Percentiles rank a stretch among this genome's conserved stretches.
These are phyloP conservation scores for Abrostola triplasia DNA, from an alignment of 2,888 invertebrate species.

Conservation along the genomic window DNA sequence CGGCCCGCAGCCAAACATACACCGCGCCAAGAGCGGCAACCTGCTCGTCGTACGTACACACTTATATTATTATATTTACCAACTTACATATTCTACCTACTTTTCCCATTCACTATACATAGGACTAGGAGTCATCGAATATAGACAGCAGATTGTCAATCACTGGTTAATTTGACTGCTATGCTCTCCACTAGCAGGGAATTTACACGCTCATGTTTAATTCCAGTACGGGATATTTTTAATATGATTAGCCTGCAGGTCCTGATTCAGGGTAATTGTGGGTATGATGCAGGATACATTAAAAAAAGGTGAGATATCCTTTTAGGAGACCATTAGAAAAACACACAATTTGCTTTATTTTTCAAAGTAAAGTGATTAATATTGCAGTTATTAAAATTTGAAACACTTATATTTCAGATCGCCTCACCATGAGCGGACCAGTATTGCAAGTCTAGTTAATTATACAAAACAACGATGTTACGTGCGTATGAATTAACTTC, in stretches of 20 bases:
- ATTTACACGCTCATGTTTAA: no score
- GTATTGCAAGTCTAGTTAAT: conserved; percentile 52
- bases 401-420: no score
- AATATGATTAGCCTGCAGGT: no score
- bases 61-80: background rate
- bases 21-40: conserved; percentile 95
- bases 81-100: background rate
- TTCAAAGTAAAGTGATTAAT: no score
- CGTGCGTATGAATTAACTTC: conserved; percentile 49
- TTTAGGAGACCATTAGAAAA: conserved; percentile 1
- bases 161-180: no score
- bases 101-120: background rate
- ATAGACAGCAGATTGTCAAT: no score
- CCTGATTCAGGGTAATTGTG: no score
- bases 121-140: no score
- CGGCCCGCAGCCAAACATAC: conserved; percentile 92
- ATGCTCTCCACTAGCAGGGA: no score
- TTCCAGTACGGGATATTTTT: no score
- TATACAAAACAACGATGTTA: conserved; percentile 55
- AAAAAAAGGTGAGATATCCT: background rate
- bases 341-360: no score
- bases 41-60: conserved; percentile 91
- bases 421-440: conserved; percentile 68
- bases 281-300: background rate
- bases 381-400: no score